Conservation (phyloP, 2,113 vertebrate species). For the Epinephelus moara region DNA sequence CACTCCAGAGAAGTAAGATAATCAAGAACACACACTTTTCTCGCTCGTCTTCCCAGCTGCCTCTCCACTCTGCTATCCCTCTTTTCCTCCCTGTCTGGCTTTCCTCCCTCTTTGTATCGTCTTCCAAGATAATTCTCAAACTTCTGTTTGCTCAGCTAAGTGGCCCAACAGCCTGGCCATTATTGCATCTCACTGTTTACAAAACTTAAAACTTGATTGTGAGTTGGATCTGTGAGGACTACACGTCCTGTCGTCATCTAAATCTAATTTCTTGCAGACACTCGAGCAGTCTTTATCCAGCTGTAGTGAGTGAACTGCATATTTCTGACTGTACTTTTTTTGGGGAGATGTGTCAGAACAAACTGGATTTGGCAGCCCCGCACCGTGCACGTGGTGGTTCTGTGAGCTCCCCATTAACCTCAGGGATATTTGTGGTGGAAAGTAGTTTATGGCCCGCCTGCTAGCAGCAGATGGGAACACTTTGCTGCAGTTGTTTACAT, state of each 20-base stretch:
- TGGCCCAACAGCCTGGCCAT: slow-evolving; percentile 8
- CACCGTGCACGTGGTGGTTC: slow-evolving; percentile 53
- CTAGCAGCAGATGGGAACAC: slow-evolving; percentile 82
- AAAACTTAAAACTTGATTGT: slow-evolving; percentile 18
- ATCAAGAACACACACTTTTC: slow-evolving; percentile 29
- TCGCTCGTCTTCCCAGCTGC: slow-evolving; percentile 17
- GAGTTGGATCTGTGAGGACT: slow-evolving; percentile 18
- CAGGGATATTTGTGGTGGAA: slow-evolving; percentile 75
- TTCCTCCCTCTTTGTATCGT: background rate
- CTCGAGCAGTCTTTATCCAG: slow-evolving; percentile 24
- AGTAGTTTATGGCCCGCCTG: slow-evolving; percentile 70
- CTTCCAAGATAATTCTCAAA: slow-evolving; percentile 14
- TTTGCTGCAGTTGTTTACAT: slow-evolving; percentile 80
- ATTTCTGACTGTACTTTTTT: slow-evolving; percentile 50
- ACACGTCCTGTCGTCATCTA: slow-evolving; percentile 15
- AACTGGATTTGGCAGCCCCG: slow-evolving; percentile 65
- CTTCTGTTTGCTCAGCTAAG: slow-evolving; percentile 30
- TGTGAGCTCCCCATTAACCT: slow-evolving; percentile 75
- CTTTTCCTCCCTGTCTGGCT: background rate
- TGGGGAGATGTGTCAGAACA: slow-evolving; percentile 52
- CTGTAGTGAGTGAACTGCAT: slow-evolving; percentile 31
- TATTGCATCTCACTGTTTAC: slow-evolving; percentile 49
- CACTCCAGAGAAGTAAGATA: slow-evolving; percentile 92
- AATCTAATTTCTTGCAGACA: slow-evolving; percentile 26
- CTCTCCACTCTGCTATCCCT: background rate